Base-by-base conservation (phyloP, 2,888 invertebrate species). In the Tinea trinotella region DNA sequence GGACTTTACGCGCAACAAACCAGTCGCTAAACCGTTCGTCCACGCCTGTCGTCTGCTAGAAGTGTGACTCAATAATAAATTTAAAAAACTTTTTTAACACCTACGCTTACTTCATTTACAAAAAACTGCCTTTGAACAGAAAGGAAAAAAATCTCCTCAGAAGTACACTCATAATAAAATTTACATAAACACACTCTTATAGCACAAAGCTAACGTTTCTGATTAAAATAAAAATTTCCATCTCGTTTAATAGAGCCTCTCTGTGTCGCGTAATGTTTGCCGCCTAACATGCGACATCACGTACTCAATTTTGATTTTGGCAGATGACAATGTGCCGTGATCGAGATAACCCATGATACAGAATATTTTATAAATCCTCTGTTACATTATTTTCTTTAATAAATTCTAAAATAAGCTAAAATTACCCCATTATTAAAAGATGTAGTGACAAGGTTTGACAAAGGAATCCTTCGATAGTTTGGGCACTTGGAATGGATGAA, bases 251-350 rank as follows among this genome's bases (percentile, higher is more conserved):
- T 50, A 20, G 7, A 48, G 48, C 48, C 19, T 48, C 15, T n/a
- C 48, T 20, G 48, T 48, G 9, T 10, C 48, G 48, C n/a, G 10
- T 48, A 48, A 20, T 12, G 19, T n/a, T n/a, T 18, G 17, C 1
- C 13, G 19, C 46, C 40, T 40, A 40, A 40, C 54, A 73, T 75
- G 74, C 75, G 61, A 58, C 68, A 67, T 68, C 75, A 74, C 74
- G 75, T 70, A 72, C 64, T 64, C 74, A 71, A 75, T 75, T 69
- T 65, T 57, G 63, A 62, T 62, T 59, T 64, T 52, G 40, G 46
- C 60, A 58, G 60, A 63, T 58, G 62, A 66, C 60, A 62, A 58
- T 61, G 49, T 56, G 53, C 35, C 9, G 36, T 62, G 68, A 58
- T 57, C 34, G 36, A 56, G 58, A 59, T 59, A 57, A 44, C 36